These are phyloP conservation scores for Drosophila bunnanda DNA, from an alignment of 2,888 invertebrate genomes.

Conservation along the genomic window DNA sequence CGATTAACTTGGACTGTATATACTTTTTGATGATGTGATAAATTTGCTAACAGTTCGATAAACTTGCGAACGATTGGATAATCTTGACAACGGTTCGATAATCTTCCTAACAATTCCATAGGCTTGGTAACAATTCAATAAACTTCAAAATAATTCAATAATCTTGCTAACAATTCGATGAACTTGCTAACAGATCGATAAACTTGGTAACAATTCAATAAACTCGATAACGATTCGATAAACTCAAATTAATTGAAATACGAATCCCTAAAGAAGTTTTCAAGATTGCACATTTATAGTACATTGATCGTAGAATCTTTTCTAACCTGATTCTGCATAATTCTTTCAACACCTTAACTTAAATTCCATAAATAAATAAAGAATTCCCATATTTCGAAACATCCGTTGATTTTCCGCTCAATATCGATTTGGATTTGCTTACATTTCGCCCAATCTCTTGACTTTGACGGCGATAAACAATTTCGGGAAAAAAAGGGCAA, in stretches of 20 bases:
- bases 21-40: too few relatives aligned
- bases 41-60: too few relatives aligned
- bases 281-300: neutral
- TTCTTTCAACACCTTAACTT: slow-evolving; percentile 6
- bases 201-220: neutral
- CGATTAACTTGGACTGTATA: too few relatives aligned
- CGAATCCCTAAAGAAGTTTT: neutral
- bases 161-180: too few relatives aligned
- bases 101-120: too few relatives aligned
- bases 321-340: neutral
- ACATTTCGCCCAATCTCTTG: neutral
- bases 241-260: neutral
- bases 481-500: slow-evolving; percentile 8
- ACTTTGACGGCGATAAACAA: slow-evolving; percentile 17
- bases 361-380: neutral
- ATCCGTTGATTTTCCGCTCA: slow-evolving; percentile 1
- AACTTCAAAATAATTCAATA: too few relatives aligned
- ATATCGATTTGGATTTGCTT: neutral
- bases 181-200: too few relatives aligned
- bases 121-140: too few relatives aligned
- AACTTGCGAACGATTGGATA: too few relatives aligned
- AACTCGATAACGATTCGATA: too few relatives aligned
- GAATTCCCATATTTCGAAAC: neutral
- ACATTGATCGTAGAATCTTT: neutral
- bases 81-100: too few relatives aligned